phyloP scores from a whole-genome alignment of 2,888 invertebrate genomes.

The Meloe dianella region DNA sequence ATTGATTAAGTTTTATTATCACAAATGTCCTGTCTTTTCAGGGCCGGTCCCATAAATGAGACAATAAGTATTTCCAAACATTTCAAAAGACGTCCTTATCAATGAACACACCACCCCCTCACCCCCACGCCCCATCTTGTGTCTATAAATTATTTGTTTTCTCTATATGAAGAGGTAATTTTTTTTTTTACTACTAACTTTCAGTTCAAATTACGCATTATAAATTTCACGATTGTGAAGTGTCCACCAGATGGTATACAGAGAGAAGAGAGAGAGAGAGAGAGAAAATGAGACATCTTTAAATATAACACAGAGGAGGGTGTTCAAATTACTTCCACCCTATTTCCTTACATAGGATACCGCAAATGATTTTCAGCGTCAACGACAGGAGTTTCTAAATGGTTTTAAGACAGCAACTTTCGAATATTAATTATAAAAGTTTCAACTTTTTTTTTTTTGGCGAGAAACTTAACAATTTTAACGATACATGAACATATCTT shows the following conservation, averaged over 20 bases:
- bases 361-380: slow-evolving; percentile 2
- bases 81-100: too few species aligned
- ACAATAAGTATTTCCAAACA: too few species aligned
- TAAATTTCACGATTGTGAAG: not conserved
- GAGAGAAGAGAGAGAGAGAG: too few species aligned
- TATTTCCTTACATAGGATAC: slow-evolving; percentile 5
- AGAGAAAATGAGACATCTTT: not conserved
- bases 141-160: too few species aligned
- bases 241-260: slow-evolving; percentile 4
- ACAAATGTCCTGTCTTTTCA: too few species aligned
- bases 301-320: not conserved
- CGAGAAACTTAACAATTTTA: not conserved
- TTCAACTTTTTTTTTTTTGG: not conserved
- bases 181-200: not conserved
- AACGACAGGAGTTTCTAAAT: slow-evolving; percentile 1
- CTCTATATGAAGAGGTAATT: too few species aligned
- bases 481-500: not conserved
- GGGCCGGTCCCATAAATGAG: too few species aligned
- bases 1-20: too few species aligned
- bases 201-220: not conserved
- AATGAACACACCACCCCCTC: too few species aligned
- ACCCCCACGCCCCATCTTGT: too few species aligned
- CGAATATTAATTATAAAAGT: slow-evolving; percentile 4
- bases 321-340: not conserved
- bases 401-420: slow-evolving; percentile 3